Evolutionary conservation across 2,888 invertebrate genomes (phyloP).

Genomic region (Drosophila formosana): DNA sequence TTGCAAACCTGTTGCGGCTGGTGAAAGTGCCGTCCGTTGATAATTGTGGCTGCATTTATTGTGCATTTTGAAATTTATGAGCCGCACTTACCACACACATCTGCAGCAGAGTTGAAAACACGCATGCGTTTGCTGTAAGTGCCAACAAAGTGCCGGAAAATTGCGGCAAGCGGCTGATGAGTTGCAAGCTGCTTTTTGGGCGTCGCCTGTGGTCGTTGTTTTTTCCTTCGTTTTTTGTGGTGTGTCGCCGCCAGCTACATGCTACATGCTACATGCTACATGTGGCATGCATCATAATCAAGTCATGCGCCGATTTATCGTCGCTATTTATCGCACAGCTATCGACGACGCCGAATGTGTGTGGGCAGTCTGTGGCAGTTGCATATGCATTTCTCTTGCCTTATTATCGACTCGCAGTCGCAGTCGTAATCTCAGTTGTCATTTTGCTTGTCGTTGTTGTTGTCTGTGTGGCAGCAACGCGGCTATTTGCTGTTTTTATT

Average conservation of each 20-base stretch:
- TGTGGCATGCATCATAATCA: slow-evolving; percentile 60
- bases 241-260: slow-evolving; percentile 11
- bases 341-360: slow-evolving; percentile 26
- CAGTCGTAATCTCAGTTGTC: slow-evolving; percentile 15
- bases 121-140: slow-evolving; percentile 67
- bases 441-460: slow-evolving; percentile 16
- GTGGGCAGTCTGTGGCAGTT: slow-evolving; percentile 35
- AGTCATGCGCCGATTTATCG: slow-evolving; percentile 50
- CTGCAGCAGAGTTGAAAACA: slow-evolving; percentile 36
- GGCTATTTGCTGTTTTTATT: too few relatives aligned
- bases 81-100: slow-evolving; percentile 24
- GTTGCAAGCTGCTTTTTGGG: slow-evolving; percentile 50
- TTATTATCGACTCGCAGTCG: slow-evolving; percentile 26
- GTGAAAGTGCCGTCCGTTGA: slow-evolving; percentile 56
- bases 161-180: slow-evolving; percentile 55
- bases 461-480: not conserved
- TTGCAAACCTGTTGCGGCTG: slow-evolving; percentile 32
- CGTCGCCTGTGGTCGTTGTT: slow-evolving; percentile 45
- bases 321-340: slow-evolving; percentile 42
- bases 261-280: slow-evolving; percentile 16
- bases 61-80: slow-evolving; percentile 55
- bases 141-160: slow-evolving; percentile 73
- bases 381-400: slow-evolving; percentile 21
- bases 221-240: slow-evolving; percentile 1
- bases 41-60: slow-evolving; percentile 32